These are phyloP conservation scores for Thelaira solivaga DNA, from an alignment of 2,888 invertebrate species.

Conservation along the genomic window DNA sequence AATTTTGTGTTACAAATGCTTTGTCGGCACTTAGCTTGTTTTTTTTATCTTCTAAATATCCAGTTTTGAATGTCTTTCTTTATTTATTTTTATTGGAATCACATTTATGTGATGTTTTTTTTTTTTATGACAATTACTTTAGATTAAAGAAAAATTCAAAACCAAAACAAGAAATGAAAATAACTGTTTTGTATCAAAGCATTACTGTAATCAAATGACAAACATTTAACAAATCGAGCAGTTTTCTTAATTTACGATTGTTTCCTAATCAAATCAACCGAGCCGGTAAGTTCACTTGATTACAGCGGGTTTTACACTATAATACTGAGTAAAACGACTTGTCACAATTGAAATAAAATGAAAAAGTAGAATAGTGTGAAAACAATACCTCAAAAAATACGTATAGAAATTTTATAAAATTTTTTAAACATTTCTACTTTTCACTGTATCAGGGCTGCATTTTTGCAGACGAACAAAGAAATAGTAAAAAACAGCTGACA, in stretches of 20 bases:
- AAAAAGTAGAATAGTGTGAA: too few species aligned
- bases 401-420: too few species aligned
- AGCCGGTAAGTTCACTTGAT: background rate
- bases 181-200: conserved; percentile 31
- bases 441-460: too few species aligned
- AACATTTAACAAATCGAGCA: conserved; percentile 55
- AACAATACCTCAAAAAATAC: too few species aligned
- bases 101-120: conserved; percentile 6
- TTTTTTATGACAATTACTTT: conserved; percentile 46
- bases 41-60: conserved; percentile 16
- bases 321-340: too few species aligned
- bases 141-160: background rate
- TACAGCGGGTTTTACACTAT: too few species aligned
- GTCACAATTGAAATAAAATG: too few species aligned
- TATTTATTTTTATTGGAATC: conserved; percentile 16
- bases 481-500: too few species aligned
- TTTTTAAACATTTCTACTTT: too few species aligned
- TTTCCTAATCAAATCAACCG: conserved; percentile 9
- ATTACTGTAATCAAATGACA: conserved; percentile 53
- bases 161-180: background rate
- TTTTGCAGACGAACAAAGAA: too few species aligned
- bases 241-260: conserved; percentile 47
- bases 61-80: conserved; percentile 37
- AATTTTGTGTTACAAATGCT: conserved; percentile 55
- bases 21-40: conserved; percentile 50